Evolutionary conservation across 30 jellyfish, hydroid and myxozoan genomes (phyloP).

Genomic region (Nemopilema nomurai): DNA sequence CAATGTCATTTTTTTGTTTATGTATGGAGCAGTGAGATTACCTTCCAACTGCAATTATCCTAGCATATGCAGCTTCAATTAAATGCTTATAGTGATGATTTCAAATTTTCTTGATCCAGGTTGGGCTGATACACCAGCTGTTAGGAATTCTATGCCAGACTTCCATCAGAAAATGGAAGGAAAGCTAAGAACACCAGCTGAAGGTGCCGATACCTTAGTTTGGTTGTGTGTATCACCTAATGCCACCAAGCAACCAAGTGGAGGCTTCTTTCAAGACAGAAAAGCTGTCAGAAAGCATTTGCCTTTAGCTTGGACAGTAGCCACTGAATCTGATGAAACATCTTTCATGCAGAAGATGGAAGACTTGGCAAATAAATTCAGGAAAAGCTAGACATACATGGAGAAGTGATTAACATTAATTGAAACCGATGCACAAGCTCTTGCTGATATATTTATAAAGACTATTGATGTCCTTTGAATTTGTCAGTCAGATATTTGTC

Average conservation of each 20-base stretch:
- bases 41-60: no score
- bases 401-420: no score
- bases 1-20: no score
- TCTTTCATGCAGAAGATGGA: conserved; percentile 59
- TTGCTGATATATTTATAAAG: no score
- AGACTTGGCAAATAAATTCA: conserved; percentile 46
- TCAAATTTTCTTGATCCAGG: conserved; percentile 62
- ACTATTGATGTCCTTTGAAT: no score
- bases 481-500: no score
- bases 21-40: no score
- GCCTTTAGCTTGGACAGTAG: conserved; percentile 68
- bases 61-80: not conserved
- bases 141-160: conserved; percentile 80
- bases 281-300: conserved; percentile 64
- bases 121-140: conserved; percentile 96
- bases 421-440: no score
- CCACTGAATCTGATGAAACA: conserved; percentile 38
- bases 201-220: conserved; percentile 87
- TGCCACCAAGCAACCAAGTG: conserved; percentile 66
- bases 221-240: conserved; percentile 79
- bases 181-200: conserved; percentile 73
- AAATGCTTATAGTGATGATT: not conserved
- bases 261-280: conserved; percentile 81
- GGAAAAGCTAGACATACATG: not conserved
- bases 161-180: conserved; percentile 74